A percentile compares a stretch with the other conserved stretches of the same genome.
phyloP scores from a whole-genome alignment of 2,113 vertebrate genomes.

The crab-eating macaque (Macaca fascicularis) region DNA sequence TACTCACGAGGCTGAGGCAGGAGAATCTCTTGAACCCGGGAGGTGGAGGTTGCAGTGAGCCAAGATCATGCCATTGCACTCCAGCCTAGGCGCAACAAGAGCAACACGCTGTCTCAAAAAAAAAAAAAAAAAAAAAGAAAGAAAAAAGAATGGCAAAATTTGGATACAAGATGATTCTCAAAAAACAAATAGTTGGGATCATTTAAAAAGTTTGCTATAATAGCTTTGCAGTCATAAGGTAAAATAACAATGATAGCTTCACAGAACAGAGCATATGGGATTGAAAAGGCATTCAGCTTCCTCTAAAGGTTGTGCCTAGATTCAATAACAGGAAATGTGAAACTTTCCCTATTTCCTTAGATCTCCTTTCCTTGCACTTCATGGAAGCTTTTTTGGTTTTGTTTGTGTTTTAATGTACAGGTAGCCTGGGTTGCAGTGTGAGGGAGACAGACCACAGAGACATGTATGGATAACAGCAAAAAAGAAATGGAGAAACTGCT shows the following conservation, averaged over 20 bases:
- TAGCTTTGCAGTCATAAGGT: background rate
- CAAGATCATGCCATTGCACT: too few relatives aligned
- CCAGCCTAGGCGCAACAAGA: too few relatives aligned
- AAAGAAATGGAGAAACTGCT: background rate
- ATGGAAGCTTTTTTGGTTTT: background rate
- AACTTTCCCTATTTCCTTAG: background rate
- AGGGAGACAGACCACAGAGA: background rate
- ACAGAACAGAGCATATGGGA: background rate
- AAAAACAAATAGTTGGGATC: background rate
- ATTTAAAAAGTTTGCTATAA: background rate
- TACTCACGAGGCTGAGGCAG: too few relatives aligned
- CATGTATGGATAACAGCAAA: background rate
- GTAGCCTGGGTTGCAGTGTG: background rate
- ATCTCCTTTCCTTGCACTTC: background rate
- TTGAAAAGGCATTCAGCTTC: background rate
- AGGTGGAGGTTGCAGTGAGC: too few relatives aligned
- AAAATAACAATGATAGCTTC: background rate
- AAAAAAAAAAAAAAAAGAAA: background rate
- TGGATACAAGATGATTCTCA: background rate
- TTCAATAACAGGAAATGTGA: slow-evolving; percentile 16
- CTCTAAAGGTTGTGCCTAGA: background rate
- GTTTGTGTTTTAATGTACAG: background rate
- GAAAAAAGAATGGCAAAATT: background rate
- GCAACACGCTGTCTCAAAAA: too few relatives aligned
- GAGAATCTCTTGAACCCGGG: too few relatives aligned